These are phyloP conservation scores for Prolemur simus DNA, from an alignment of 2,113 vertebrate genomes.

Conservation along the genomic window DNA sequence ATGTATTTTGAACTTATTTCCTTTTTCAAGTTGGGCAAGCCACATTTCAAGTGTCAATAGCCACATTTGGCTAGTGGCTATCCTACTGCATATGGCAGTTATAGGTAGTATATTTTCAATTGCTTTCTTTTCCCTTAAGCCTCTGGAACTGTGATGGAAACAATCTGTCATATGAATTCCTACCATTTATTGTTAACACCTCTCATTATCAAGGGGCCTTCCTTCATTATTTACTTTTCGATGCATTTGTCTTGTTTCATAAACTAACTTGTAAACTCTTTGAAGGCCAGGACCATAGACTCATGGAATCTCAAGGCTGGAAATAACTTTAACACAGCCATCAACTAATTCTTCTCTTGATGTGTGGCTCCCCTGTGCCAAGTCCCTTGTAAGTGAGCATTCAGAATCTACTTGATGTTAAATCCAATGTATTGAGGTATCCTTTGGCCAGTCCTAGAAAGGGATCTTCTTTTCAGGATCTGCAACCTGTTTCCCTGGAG, in stretches of 20 bases:
- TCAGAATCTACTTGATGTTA: not conserved
- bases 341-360: constrained; percentile 2
- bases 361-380: not conserved
- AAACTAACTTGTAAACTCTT: constrained; percentile 12
- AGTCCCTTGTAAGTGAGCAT: not conserved
- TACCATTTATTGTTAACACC: not conserved
- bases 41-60: not conserved
- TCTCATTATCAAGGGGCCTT: not conserved
- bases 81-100: not conserved
- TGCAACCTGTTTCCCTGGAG: not conserved
- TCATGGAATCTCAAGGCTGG: not conserved
- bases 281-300: not conserved
- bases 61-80: not conserved
- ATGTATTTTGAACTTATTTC: not conserved
- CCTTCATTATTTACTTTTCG: not conserved
- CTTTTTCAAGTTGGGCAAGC: not conserved
- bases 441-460: not conserved
- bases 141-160: not conserved
- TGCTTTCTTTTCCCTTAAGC: not conserved
- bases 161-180: not conserved
- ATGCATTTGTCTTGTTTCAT: not conserved
- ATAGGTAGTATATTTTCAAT: not conserved
- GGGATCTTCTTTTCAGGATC: not conserved
- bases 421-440: not conserved
- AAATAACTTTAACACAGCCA: constrained; percentile 19